Evolutionary conservation across 2,113 vertebrate species (phyloP), one percentile per base, ranked within the genome.

Genomic region (Ailurus styani): DNA sequence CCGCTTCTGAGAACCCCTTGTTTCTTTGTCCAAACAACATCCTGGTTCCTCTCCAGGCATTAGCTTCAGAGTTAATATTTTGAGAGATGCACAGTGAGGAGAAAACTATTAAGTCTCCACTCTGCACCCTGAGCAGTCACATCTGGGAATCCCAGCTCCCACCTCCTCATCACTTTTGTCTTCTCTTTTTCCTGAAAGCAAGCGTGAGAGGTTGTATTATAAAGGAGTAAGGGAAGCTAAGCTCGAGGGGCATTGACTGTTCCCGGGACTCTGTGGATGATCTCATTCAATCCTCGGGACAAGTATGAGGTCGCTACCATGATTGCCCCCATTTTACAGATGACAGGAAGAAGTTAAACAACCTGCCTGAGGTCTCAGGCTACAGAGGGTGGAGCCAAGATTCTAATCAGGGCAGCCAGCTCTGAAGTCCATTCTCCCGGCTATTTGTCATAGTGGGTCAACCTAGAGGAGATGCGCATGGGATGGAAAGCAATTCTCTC

Each of bases 1-100:
- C 55, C 93, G 75, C 88, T 96, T 88, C 95, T 87, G 75, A 97
- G 98, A 97, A 97, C 90, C 91, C 70, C n/a, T 97, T 2, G 2
- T 83, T 91, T 96, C 92, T 95, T 96, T 95, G 95, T 97, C 97
- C 91, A 90, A 40, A 0, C 73, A 95, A 87, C 7, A 2, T 66
- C 85, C 95, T 70, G 55, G 96, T 95, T 90, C 89, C 95, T 95
- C 88, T 66, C 93, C 90, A 77, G 90, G 92, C 83, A 0, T 25
- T 8, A 73, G 14, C 82, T 87, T 90, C 78, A 9, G 84, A 81
- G 91, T 45, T 97, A 62, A 2, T 84, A 50, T 87, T 50, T 95
- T 66, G 40, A 25, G 2, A 14, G 90, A 75, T 50, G 37, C 79
- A 47, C 0, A 13, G 27, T 1, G 68, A 96, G 82, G 23, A 52